Evolutionary conservation across 2,113 vertebrate genomes (phyloP).

Genomic region (Zapornia atra): DNA sequence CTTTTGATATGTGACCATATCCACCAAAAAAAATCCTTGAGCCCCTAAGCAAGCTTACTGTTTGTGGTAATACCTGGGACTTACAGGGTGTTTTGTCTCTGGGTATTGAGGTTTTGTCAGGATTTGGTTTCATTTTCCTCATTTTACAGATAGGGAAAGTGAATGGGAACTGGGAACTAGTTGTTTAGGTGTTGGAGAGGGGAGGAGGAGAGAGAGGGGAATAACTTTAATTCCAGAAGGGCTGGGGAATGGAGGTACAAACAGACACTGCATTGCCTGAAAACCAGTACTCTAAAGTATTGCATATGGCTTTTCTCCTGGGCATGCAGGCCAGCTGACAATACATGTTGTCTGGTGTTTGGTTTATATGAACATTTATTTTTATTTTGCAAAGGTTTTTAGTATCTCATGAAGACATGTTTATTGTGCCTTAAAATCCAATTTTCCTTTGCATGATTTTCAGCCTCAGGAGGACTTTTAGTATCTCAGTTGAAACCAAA

Average conservation of each 20-base stretch:
- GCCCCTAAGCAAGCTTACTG: background rate
- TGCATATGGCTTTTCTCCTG: background rate
- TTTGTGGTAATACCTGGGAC: background rate
- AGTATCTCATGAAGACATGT: constrained; percentile 18
- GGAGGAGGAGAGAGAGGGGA: background rate
- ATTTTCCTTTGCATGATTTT: constrained; percentile 39
- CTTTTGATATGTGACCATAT: background rate
- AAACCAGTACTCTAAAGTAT: background rate
- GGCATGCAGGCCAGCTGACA: background rate
- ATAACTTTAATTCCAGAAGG: background rate
- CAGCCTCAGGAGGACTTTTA: constrained; percentile 4
- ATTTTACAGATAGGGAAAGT: background rate
- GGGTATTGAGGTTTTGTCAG: background rate
- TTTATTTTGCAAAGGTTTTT: constrained; percentile 29
- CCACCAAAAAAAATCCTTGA: background rate
- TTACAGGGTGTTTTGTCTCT: background rate
- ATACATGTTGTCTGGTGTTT: background rate
- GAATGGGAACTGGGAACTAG: background rate
- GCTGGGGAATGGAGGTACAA: background rate
- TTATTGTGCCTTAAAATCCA: constrained; percentile 54
- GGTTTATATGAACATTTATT: constrained; percentile 12
- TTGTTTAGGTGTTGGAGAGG: background rate
- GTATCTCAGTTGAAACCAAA: background rate
- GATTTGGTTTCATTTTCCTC: background rate
- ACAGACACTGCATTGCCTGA: background rate